Conservation (phyloP, 2,113 vertebrate genomes). For the Hucho hucho region DNA sequence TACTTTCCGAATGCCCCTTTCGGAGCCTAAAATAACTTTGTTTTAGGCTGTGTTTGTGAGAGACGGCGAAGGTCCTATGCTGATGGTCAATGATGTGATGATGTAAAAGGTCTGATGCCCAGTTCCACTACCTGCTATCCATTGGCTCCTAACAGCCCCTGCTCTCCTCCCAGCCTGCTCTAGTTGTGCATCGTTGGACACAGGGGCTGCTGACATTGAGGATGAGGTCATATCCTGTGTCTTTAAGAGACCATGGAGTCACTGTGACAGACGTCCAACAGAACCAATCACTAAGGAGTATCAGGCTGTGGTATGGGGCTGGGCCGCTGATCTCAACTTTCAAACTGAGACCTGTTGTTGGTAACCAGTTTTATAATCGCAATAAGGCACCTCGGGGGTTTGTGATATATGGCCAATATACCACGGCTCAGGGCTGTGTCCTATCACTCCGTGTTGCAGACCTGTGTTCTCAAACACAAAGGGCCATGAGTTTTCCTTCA, state of each 20-base stretch:
- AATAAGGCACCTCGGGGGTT: too few species aligned
- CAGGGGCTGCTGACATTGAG: constrained; percentile 56
- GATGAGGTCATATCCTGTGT: constrained; percentile 35
- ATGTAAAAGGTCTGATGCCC: constrained; percentile 72
- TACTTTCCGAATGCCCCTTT: too few species aligned
- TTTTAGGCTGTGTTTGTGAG: not conserved
- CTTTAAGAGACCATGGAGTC: constrained; percentile 37
- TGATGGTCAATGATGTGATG: constrained; percentile 64
- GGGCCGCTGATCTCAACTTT: constrained; percentile 15
- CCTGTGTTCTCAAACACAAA: not conserved
- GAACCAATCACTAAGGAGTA: constrained; percentile 34
- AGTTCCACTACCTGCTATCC: constrained; percentile 15
- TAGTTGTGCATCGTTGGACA: constrained; percentile 50
- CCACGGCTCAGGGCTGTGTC: too few species aligned
- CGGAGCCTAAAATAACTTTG: too few species aligned
- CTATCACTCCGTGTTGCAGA: too few species aligned
- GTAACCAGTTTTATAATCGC: too few species aligned
- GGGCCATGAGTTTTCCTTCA: too few species aligned
- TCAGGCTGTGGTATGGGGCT: constrained; percentile 22
- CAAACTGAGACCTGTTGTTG: constrained; percentile 1
- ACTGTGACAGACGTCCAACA: constrained; percentile 51
- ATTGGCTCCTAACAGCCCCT: constrained; percentile 46
- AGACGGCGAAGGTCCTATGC: not conserved
- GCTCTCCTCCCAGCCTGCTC: constrained; percentile 55
- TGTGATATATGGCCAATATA: too few species aligned